Conservation (phyloP, 2,113 vertebrate genomes). For the Anarrhichthys ocellatus region DNA sequence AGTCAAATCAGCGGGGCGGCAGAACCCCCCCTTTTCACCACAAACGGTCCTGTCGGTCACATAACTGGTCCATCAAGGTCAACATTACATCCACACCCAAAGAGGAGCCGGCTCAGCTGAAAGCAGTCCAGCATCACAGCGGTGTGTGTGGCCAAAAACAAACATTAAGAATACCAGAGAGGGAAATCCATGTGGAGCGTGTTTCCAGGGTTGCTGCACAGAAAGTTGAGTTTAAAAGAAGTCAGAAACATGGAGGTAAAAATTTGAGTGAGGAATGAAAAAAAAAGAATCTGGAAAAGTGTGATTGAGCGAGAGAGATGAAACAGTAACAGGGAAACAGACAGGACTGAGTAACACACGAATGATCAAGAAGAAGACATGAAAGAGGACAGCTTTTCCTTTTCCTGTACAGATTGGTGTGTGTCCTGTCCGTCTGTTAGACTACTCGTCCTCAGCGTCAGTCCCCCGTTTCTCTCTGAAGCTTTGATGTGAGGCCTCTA, state of each 20-base stretch:
- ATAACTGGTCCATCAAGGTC: conserved; percentile 45
- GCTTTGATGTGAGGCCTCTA: conserved; percentile 56
- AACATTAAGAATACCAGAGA: conserved; percentile 3
- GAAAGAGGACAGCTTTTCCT: conserved; percentile 42
- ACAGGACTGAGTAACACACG: not conserved
- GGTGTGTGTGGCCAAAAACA: conserved; percentile 49
- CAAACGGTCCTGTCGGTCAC: conserved; percentile 38
- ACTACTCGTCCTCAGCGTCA: conserved; percentile 43
- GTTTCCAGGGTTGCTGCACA: conserved; percentile 21
- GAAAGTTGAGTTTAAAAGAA: not conserved
- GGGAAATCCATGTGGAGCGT: not conserved
- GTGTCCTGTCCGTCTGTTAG: conserved; percentile 48
- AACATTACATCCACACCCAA: conserved; percentile 43
- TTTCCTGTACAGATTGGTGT: conserved; percentile 25
- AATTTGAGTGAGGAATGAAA: not conserved
- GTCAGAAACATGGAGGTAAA: not conserved
- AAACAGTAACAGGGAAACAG: conserved; percentile 21
- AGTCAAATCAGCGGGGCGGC: conserved; percentile 23
- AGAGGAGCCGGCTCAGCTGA: conserved; percentile 34
- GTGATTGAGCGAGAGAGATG: not conserved
- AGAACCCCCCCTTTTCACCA: conserved; percentile 2
- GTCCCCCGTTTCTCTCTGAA: conserved; percentile 14
- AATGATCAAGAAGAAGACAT: conserved; percentile 36
- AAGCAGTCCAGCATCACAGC: conserved; percentile 15
- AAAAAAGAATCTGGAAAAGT: not conserved